Conservation (phyloP, 2,113 vertebrate genomes). For the Microcebus griseorufus region DNA sequence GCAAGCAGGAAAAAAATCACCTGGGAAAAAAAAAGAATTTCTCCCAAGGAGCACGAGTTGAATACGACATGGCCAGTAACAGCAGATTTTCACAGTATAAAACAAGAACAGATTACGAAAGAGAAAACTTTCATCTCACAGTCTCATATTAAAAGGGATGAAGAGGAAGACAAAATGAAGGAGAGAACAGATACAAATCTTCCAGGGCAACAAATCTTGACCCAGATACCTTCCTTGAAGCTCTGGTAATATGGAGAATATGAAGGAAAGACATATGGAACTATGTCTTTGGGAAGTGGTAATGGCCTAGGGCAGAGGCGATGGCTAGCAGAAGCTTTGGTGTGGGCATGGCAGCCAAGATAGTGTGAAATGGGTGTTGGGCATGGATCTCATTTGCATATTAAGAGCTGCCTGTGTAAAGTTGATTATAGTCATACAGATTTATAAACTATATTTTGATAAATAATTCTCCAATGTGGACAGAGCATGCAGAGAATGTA, state of each 20-base stretch:
- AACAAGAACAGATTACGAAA: background rate
- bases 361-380: background rate
- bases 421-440: background rate
- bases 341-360: background rate
- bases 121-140: background rate
- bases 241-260: background rate
- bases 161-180: background rate
- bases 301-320: background rate
- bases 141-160: background rate
- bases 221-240: background rate
- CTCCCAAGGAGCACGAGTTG: background rate
- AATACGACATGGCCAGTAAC: background rate
- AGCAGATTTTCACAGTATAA: background rate
- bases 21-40: background rate
- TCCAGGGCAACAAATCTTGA: background rate
- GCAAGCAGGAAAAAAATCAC: background rate
- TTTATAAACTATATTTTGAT: background rate
- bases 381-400: background rate
- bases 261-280: background rate
- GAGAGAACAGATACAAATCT: background rate
- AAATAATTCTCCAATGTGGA: background rate
- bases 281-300: background rate
- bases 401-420: background rate
- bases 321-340: background rate
- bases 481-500: background rate